phyloP scores from a whole-genome alignment of 2,888 invertebrate species.

The Tanypteryx hageni region DNA sequence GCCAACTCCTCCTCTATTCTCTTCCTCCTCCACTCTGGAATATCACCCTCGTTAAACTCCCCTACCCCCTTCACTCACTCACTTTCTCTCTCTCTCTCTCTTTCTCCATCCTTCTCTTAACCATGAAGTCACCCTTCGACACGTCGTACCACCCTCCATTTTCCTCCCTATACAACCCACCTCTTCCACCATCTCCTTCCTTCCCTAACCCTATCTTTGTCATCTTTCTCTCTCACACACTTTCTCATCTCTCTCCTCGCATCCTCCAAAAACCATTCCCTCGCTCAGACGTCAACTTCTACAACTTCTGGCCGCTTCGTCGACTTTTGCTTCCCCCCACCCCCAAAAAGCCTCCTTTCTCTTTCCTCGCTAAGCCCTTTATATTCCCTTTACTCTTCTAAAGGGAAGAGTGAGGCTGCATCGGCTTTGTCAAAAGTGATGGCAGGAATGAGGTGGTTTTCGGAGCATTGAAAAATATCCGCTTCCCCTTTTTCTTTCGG shows the following conservation, averaged over 20 bases:
- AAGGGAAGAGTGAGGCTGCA: too few relatives aligned
- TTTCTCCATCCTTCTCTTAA: not conserved
- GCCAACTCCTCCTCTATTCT: not conserved
- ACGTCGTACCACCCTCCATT: not conserved
- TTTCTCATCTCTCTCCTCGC: not conserved
- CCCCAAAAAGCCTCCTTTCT: too few relatives aligned
- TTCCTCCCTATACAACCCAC: not conserved
- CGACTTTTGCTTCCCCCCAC: not conserved
- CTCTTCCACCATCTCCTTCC: not conserved
- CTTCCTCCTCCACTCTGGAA: not conserved
- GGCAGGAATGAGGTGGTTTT: too few relatives aligned
- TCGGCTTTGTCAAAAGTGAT: too few relatives aligned
- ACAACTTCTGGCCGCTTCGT: not conserved
- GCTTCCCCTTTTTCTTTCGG: too few relatives aligned
- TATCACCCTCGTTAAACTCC: not conserved
- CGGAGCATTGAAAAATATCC: too few relatives aligned
- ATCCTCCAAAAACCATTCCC: not conserved
- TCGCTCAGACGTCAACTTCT: constrained; percentile 4
- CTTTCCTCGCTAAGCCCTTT: too few relatives aligned
- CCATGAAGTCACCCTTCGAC: not conserved
- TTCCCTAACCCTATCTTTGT: not conserved
- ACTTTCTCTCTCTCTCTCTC: not conserved
- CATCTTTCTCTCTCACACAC: not conserved
- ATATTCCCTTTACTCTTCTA: too few relatives aligned
- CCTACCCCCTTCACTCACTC: not conserved